Evolutionary conservation across 2,888 invertebrate genomes (phyloP).

Genomic region (Trisateles emortualis): DNA sequence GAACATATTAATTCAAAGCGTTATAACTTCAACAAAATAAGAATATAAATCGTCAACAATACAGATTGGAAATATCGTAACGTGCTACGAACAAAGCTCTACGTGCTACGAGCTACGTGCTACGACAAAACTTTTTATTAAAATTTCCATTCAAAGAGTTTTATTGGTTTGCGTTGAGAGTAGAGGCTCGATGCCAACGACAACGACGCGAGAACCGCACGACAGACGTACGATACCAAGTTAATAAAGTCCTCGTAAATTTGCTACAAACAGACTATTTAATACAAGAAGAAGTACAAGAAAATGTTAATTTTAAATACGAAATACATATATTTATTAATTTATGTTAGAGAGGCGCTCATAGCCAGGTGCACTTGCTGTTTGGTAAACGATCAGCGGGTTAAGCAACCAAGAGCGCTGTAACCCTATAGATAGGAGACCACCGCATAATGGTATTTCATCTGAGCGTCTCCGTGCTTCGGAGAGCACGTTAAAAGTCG

Average conservation of each 20-base stretch:
- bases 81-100: slow-evolving; percentile 25
- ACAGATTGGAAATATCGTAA: slow-evolving; percentile 13
- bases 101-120: slow-evolving; percentile 26
- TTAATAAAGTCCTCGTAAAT: not conserved
- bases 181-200: not conserved
- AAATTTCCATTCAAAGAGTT: slow-evolving; percentile 9
- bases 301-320: too few relatives aligned
- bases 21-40: not conserved
- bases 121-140: slow-evolving; percentile 24
- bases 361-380: too few relatives aligned
- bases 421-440: too few relatives aligned
- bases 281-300: too few relatives aligned
- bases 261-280: not conserved
- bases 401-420: too few relatives aligned
- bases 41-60: not conserved
- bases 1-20: too few relatives aligned
- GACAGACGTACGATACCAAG: not conserved
- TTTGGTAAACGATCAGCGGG: too few relatives aligned
- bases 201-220: too few relatives aligned
- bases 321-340: not conserved
- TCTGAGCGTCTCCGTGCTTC: too few relatives aligned
- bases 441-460: too few relatives aligned
- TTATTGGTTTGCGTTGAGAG: slow-evolving; percentile 14
- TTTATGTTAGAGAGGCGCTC: too few relatives aligned
- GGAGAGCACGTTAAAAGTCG: too few relatives aligned